Evolutionary conservation across 1,140 invertebrate genomes (phyloP).

Genomic region (Drosophila guanche): DNA sequence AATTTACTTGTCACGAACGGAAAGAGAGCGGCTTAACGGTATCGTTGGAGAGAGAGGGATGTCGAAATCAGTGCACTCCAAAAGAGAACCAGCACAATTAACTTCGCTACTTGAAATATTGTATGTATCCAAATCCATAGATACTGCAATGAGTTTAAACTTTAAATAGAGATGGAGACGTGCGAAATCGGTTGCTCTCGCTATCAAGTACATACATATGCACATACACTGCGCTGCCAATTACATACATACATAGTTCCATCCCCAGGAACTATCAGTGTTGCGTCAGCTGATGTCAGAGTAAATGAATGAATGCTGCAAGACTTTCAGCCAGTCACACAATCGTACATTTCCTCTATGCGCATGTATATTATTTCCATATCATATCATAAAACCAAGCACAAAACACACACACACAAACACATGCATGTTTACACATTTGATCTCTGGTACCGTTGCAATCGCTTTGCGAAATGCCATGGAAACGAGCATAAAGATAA

Average conservation of each 20-base stretch:
- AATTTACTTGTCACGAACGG: too few species aligned
- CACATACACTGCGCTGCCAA: too few species aligned
- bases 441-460: slow-evolving; percentile 1
- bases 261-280: not conserved
- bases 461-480: slow-evolving; percentile 39
- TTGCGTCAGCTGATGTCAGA: slow-evolving; percentile 9
- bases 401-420: not conserved
- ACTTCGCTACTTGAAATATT: too few species aligned
- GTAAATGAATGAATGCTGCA: slow-evolving; percentile 15
- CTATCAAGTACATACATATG: not conserved
- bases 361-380: not conserved
- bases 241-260: too few species aligned
- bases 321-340: slow-evolving; percentile 1
- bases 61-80: too few species aligned
- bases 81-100: too few species aligned
- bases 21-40: too few species aligned
- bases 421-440: not conserved
- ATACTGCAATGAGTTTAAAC: too few species aligned
- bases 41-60: too few species aligned
- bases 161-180: too few species aligned
- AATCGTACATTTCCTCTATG: not conserved
- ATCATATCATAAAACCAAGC: slow-evolving; percentile 8
- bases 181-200: not conserved
- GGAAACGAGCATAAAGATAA: slow-evolving; percentile 20
- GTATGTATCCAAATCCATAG: too few species aligned